These are phyloP conservation scores for Conops quadrifasciatus DNA, from an alignment of 2,888 invertebrate genomes.

Conservation along the genomic window DNA sequence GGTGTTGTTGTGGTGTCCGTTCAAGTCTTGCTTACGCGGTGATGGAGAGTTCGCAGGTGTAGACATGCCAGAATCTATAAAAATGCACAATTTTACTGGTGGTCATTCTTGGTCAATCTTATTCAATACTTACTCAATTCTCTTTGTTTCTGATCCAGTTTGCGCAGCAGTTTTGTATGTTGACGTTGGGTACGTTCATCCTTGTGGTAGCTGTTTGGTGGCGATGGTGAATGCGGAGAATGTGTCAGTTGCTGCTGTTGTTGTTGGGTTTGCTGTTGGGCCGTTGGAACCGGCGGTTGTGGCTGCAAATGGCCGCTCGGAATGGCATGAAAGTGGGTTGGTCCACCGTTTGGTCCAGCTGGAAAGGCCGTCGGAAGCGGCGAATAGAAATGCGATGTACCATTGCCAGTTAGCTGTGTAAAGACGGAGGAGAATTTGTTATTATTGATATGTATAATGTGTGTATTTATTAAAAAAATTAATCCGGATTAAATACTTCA, in stretches of 20 bases:
- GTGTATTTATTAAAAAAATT: not conserved
- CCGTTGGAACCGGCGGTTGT: constrained; percentile 50
- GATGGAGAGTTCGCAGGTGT: constrained; percentile 73
- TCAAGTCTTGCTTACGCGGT: constrained; percentile 74
- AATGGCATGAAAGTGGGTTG: constrained; percentile 59
- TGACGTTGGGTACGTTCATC: constrained; percentile 83
- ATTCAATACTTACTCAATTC: constrained; percentile 67
- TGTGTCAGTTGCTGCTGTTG: constrained; percentile 67
- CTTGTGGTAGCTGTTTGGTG: constrained; percentile 76
- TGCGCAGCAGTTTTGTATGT: constrained; percentile 79
- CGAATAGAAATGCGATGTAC: constrained; percentile 76
- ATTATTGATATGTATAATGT: not conserved
- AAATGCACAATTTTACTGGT: not conserved
- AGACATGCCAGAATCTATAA: constrained; percentile 58
- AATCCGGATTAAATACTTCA: not conserved
- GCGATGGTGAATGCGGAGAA: constrained; percentile 75
- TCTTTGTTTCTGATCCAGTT: constrained; percentile 73
- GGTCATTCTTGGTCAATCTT: too few relatives aligned
- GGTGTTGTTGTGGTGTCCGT: constrained; percentile 63
- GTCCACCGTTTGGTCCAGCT: constrained; percentile 66
- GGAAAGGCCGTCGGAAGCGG: constrained; percentile 68
- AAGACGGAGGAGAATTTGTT: not conserved
- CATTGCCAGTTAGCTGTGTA: constrained; percentile 74
- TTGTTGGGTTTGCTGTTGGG: constrained; percentile 44
- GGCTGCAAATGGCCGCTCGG: constrained; percentile 60